phyloP scores from a whole-genome alignment of 2,888 invertebrate species.

The Pharmacophagus antenor region DNA sequence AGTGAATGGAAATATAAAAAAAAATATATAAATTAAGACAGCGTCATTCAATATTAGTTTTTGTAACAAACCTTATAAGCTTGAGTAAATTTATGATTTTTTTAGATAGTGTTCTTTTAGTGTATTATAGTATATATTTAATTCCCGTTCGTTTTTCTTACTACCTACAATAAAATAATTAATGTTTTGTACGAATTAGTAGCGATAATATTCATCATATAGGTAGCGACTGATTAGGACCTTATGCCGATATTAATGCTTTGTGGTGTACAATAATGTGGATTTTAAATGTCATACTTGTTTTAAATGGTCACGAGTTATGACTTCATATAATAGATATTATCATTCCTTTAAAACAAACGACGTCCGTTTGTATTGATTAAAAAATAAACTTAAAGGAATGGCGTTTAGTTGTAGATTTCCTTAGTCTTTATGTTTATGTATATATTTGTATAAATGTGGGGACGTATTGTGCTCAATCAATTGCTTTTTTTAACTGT shows the following conservation, averaged over 20 bases:
- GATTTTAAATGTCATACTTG: constrained; percentile 16
- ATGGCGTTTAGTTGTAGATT: background rate
- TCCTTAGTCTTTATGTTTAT: constrained; percentile 1
- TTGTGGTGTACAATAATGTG: background rate
- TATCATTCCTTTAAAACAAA: constrained; percentile 24
- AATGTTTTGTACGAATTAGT: background rate
- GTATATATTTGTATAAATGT: background rate
- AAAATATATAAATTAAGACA: too few relatives aligned
- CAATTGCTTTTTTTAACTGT: constrained; percentile 4
- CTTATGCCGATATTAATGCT: background rate
- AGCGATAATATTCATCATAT: background rate
- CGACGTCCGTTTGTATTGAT: constrained; percentile 65
- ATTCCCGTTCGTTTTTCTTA: too few relatives aligned
- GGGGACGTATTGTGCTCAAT: background rate
- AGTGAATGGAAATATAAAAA: too few relatives aligned
- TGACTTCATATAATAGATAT: constrained; percentile 17
- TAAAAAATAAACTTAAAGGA: constrained; percentile 38
- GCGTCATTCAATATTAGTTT: too few relatives aligned
- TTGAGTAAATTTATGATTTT: too few relatives aligned
- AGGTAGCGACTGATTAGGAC: background rate
- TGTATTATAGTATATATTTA: too few relatives aligned
- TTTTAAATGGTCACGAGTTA: constrained; percentile 6
- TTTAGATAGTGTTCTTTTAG: too few relatives aligned
- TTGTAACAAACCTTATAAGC: too few relatives aligned
- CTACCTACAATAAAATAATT: background rate